Percentiles rank a stretch among this genome's conserved stretches.
phyloP scores from a whole-genome alignment of 2,888 invertebrate genomes.

The Synergus umbraculus region DNA sequence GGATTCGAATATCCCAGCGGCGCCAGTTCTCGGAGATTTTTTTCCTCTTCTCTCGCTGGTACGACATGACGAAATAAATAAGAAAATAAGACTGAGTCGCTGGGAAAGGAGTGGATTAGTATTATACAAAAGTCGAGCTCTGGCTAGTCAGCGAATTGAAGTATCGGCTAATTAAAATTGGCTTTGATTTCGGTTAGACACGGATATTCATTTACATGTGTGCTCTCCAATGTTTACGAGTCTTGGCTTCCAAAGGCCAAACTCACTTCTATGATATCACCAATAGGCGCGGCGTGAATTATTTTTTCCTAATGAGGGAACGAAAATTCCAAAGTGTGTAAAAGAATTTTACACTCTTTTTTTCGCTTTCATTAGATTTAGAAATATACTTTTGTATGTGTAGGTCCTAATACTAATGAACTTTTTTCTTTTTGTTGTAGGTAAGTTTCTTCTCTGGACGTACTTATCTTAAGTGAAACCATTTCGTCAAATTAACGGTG shows the following conservation, averaged over 20 bases:
- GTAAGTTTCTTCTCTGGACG: constrained; percentile 16
- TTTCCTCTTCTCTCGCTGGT: background rate
- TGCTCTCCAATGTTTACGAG: constrained; percentile 3
- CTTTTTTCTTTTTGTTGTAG: constrained; percentile 3
- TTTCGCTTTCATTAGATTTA: background rate
- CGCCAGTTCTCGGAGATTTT: constrained; percentile 3
- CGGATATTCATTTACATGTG: background rate
- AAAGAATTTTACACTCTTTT: background rate
- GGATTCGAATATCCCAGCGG: constrained; percentile 1
- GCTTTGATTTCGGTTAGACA: constrained; percentile 6
- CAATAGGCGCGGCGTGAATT: constrained; percentile 19
- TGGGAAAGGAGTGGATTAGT: constrained; percentile 3
- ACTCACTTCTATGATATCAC: constrained; percentile 23
- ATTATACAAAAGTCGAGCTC: background rate
- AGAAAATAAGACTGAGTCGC: background rate
- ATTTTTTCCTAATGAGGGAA: constrained; percentile 12
- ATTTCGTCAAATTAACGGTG: background rate
- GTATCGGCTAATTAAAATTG: constrained; percentile 33
- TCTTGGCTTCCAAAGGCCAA: constrained; percentile 1
- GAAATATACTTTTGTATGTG: background rate
- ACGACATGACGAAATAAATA: constrained; percentile 14
- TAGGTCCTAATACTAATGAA: background rate
- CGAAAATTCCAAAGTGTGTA: background rate
- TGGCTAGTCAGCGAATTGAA: background rate
- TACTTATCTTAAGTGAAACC: background rate